Evolutionary conservation across 2,113 vertebrate genomes (phyloP).

Genomic region (Galbula dea): DNA sequence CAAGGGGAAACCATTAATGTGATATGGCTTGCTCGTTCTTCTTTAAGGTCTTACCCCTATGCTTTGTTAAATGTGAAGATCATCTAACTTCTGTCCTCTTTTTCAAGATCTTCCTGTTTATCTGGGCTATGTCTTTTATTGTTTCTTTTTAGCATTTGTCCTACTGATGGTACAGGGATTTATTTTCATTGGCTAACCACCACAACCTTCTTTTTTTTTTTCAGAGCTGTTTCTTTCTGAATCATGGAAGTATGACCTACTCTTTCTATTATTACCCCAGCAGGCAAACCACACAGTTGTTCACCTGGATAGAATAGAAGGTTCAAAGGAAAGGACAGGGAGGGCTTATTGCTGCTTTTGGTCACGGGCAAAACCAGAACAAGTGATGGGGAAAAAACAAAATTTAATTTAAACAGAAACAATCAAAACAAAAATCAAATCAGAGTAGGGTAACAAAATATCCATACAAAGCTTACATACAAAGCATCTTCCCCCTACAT

Average conservation of each 20-base stretch:
- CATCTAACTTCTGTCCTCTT: background rate
- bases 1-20: background rate
- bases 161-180: rapidly evolving
- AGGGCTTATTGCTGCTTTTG: no score
- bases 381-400: no score
- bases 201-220: rapidly evolving
- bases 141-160: background rate
- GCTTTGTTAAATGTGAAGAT: background rate
- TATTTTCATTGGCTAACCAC: background rate
- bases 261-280: no score
- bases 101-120: background rate
- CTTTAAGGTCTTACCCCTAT: background rate
- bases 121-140: background rate
- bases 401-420: no score
- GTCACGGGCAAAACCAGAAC: no score
- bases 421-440: no score
- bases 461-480: no score
- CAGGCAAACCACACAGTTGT: no score
- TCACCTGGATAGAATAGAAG: no score
- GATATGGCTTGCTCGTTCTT: background rate
- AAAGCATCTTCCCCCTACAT: no score
- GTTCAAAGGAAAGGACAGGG: no score
- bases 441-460: no score
- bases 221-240: background rate
- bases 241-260: background rate